Evolutionary conservation across 2,888 invertebrate species (phyloP).

Genomic region (Lacanobia wlatinum): DNA sequence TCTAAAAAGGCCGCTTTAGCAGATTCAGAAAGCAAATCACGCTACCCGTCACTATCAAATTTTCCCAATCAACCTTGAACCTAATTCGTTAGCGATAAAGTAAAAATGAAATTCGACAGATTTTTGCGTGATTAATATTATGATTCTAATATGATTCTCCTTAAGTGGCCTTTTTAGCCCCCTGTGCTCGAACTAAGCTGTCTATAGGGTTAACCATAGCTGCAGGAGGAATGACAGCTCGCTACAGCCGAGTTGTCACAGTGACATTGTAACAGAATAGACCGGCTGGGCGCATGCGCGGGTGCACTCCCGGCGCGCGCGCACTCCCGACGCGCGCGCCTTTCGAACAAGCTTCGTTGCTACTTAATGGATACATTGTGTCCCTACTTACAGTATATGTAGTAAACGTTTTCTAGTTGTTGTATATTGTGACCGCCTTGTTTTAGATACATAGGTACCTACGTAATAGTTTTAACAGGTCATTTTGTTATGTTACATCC

Average conservation of each 20-base stretch:
- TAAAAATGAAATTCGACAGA: no score
- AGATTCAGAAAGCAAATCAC: no score
- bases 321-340: not conserved
- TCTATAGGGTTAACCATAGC: no score
- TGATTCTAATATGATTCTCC: no score
- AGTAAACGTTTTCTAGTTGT: constrained; percentile 46
- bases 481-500: constrained; percentile 20
- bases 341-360: not conserved
- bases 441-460: constrained; percentile 19
- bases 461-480: constrained; percentile 8
- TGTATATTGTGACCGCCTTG: constrained; percentile 51
- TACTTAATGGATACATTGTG: not conserved
- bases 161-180: no score
- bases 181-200: not conserved
- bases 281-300: not conserved
- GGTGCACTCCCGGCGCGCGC: not conserved
- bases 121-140: no score
- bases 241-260: not conserved
- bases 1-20: no score
- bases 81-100: no score
- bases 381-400: not conserved
- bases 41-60: no score
- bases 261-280: not conserved
- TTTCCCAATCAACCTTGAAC: no score
- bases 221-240: not conserved